Evolutionary conservation across 2,888 invertebrate species (phyloP).

Genomic region (Metallyticus violacea): DNA sequence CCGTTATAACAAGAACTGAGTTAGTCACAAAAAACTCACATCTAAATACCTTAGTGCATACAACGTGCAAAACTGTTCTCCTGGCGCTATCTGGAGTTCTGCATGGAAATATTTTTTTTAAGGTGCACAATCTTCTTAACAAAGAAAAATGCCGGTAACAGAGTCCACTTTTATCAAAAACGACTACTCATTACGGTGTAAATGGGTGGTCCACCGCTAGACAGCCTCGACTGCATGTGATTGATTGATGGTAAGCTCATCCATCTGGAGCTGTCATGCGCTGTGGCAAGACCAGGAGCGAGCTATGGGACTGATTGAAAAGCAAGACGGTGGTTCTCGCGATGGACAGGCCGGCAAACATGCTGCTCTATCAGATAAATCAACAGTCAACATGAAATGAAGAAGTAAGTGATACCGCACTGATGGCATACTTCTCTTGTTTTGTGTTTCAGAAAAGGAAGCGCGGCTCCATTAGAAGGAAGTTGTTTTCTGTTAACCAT

Average conservation of each 20-base stretch:
- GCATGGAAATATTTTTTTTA: no score
- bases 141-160: background rate
- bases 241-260: constrained; percentile 29
- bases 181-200: constrained; percentile 4
- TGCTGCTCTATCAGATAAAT: constrained; percentile 1
- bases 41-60: no score
- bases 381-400: constrained; percentile 20
- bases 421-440: no score
- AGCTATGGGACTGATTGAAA: constrained; percentile 19
- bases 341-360: background rate
- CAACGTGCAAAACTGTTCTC: no score
- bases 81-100: no score
- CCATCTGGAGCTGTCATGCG: constrained; percentile 18
- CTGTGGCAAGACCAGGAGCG: background rate
- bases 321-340: constrained; percentile 8
- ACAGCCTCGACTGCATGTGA: constrained; percentile 13
- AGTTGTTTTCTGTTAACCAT: no score
- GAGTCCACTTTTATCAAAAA: constrained; percentile 1
- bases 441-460: no score
- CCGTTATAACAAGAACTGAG: no score
- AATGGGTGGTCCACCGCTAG: constrained; percentile 27
- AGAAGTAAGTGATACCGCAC: no score
- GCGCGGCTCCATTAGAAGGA: no score
- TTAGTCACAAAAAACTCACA: no score
- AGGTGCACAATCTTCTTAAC: background rate